These are phyloP conservation scores for Neoascia interrupta DNA, from an alignment of 2,888 invertebrate species.

Conservation along the genomic window DNA sequence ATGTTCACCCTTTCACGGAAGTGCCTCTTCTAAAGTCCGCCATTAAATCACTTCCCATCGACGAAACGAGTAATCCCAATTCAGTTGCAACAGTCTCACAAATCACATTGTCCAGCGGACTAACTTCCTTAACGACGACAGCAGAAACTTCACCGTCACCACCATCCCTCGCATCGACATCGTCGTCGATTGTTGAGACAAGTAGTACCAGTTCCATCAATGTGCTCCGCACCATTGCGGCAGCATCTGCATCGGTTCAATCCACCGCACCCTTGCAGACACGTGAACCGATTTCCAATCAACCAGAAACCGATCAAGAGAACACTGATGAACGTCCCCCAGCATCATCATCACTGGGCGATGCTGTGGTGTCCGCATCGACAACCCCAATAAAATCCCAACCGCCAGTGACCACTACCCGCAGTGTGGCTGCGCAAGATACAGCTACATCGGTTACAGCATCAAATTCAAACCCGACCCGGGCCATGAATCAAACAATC, in stretches of 20 bases:
- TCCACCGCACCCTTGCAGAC: conserved; percentile 46
- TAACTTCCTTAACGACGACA: conserved; percentile 48
- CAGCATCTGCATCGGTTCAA: conserved; percentile 40
- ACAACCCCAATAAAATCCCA: conserved; percentile 23
- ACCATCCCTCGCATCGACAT: neutral
- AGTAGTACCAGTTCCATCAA: conserved; percentile 30
- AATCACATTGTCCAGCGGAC: conserved; percentile 51
- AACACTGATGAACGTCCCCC: conserved; percentile 69
- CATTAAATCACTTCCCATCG: conserved; percentile 46
- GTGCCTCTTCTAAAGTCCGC: conserved; percentile 49
- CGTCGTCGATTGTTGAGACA: neutral
- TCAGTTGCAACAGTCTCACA: conserved; percentile 24
- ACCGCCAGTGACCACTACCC: conserved; percentile 2
- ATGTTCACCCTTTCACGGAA: conserved; percentile 47
- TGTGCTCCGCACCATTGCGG: conserved; percentile 33
- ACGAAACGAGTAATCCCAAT: conserved; percentile 56
- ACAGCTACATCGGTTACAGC: conserved; percentile 34
- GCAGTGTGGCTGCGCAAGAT: neutral
- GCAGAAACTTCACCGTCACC: conserved; percentile 34
- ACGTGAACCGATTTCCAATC: conserved; percentile 69
- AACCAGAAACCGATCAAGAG: conserved; percentile 67
- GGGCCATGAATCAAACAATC: conserved; percentile 52
- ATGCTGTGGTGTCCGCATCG: conserved; percentile 22
- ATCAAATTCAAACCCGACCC: conserved; percentile 36
- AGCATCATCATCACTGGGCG: conserved; percentile 42